Base-by-base conservation (phyloP, 2,113 vertebrate species). In the Ancistrus triradiatus region DNA sequence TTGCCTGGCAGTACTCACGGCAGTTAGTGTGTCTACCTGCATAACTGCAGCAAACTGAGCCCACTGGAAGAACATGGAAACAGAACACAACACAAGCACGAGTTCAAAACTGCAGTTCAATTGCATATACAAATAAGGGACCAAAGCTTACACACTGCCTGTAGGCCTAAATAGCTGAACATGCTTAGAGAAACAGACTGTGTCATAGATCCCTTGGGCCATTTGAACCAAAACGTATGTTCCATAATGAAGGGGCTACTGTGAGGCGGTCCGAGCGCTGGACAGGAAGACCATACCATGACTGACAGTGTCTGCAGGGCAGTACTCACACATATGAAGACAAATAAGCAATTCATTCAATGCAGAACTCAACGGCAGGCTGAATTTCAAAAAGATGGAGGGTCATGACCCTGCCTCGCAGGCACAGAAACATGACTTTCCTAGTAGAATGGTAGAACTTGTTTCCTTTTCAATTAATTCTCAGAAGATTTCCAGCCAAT, bases 11-110 rank as follows among this genome's bases (percentile, higher is more conserved):
- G 77, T 94, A 98, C 51, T 98, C 95, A 18, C 94, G 84, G 61
- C 95, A 98, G 83, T 92, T 96, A 13, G 96, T 98, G 70, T 99
- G 95, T 69, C 95, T 92, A 2, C 95, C 96, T 24, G 94, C 95
- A 0, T 95, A 97, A 68, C 93, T 90, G 84, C 96, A 99, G 76
- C 96, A 99, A 0, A 95, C 86, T 0, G 95, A 98, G 35, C 96
- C 96, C 94, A 95, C 96, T 99, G 72, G 4, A 76, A 18, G 66
- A 51, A 83, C 25, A 75, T 28, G 68, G 42, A 68, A 56, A 64
- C 4, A 72, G 24, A 70, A 11, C 14, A 28, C 7, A 59, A 27
- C 17, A 10, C 21, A 13, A 14, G 7, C 27, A 31, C 7, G 27
- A 4, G 27, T 31, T 7, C 22, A 6, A 33, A 42, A 4, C 9